phyloP scores from a whole-genome alignment of 2,888 invertebrate genomes.

The Dione vanillae region DNA sequence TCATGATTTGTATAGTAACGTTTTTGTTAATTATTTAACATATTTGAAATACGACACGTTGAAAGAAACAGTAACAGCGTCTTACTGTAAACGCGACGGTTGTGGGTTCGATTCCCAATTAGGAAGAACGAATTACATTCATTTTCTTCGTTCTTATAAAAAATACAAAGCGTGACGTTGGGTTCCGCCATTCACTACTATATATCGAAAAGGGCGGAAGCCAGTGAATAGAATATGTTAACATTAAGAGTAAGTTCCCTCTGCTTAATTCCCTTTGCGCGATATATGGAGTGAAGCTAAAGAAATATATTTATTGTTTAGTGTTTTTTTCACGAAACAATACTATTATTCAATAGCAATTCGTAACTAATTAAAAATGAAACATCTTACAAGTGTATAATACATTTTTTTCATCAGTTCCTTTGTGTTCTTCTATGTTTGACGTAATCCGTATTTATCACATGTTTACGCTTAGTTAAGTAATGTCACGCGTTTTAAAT shows the following conservation, averaged over 20 bases:
- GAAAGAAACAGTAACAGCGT: too few relatives aligned
- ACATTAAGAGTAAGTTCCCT: neutral
- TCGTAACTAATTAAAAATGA: slow-evolving; percentile 5
- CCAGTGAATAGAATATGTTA: too few relatives aligned
- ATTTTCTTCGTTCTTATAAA: too few relatives aligned
- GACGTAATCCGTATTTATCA: slow-evolving; percentile 47
- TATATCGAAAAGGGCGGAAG: neutral
- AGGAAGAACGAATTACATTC: too few relatives aligned
- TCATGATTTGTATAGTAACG: too few relatives aligned
- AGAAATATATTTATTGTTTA: neutral
- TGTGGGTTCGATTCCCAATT: too few relatives aligned
- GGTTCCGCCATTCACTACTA: too few relatives aligned
- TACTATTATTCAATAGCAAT: neutral
- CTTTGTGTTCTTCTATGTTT: slow-evolving; percentile 45
- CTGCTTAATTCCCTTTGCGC: neutral
- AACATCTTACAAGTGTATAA: neutral
- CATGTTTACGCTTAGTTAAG: slow-evolving; percentile 40
- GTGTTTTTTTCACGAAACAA: neutral
- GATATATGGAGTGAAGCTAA: neutral
- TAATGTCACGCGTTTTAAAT: slow-evolving; percentile 42
- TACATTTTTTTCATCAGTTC: slow-evolving; percentile 36
- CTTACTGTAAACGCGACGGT: too few relatives aligned
- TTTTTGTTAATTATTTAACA: too few relatives aligned
- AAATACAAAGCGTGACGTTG: too few relatives aligned
- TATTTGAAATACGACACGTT: slow-evolving; percentile 7